phyloP scores from a whole-genome alignment of 1,140 invertebrate genomes.

The Hetaerina americana region DNA sequence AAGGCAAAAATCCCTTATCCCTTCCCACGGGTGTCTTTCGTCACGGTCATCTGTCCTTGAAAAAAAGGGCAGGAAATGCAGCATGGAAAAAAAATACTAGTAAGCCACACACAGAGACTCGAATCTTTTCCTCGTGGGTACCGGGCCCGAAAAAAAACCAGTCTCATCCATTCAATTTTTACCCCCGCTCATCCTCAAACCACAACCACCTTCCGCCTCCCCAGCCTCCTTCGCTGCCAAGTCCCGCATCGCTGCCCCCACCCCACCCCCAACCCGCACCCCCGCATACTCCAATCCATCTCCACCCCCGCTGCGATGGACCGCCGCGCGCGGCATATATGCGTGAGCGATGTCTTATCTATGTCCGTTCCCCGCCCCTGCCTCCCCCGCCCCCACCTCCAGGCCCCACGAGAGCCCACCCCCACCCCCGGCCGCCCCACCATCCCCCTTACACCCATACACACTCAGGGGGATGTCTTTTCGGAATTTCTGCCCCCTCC shows the following conservation, averaged over 20 bases:
- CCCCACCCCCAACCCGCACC: no score
- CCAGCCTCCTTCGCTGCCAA: no score
- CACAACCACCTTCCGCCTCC: no score
- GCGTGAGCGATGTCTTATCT: not conserved
- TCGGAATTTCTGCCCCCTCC: no score
- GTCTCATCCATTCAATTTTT: not conserved
- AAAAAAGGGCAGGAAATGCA: not conserved
- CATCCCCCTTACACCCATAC: not conserved
- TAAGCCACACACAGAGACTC: not conserved
- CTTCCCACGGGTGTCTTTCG: no score
- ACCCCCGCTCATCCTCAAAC: not conserved
- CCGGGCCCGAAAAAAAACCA: not conserved
- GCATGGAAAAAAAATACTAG: not conserved
- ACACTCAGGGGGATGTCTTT: no score
- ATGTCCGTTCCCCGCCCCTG: not conserved
- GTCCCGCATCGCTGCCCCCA: no score
- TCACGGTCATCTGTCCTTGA: not conserved
- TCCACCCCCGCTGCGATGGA: not conserved
- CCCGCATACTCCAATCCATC: no score
- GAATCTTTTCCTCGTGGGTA: not conserved
- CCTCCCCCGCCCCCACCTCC: not conserved
- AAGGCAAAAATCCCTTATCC: no score
- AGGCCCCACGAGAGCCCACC: not conserved
- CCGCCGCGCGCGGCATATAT: not conserved
- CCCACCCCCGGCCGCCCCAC: not conserved